Evolutionary conservation across 2,113 vertebrate genomes (phyloP).

Genomic region (Marcusenius ussheri): DNA sequence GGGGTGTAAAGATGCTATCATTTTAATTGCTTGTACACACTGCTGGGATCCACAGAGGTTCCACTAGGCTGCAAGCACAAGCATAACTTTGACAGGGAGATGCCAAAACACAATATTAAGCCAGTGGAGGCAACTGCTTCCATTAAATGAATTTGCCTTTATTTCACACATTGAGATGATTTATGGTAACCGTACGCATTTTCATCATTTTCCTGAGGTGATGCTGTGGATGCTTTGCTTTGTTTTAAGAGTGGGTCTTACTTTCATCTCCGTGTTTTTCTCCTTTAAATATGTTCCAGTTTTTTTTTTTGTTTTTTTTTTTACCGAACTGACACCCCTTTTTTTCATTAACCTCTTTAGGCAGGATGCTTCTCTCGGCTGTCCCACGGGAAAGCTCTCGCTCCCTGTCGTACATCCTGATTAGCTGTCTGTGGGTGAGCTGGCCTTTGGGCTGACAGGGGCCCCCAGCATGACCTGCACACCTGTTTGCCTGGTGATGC

Average conservation of each 20-base stretch:
- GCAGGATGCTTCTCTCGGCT: neutral
- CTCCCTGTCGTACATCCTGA: neutral
- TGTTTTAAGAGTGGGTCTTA: neutral
- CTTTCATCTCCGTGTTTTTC: neutral
- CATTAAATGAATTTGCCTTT: conserved; percentile 55
- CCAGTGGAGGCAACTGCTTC: conserved; percentile 49
- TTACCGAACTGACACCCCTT: neutral
- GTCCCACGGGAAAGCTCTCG: neutral
- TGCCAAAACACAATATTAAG: conserved; percentile 46
- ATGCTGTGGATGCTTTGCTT: neutral
- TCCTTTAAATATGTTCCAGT: neutral
- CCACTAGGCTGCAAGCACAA: conserved; percentile 60
- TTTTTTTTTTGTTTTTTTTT: neutral
- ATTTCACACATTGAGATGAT: conserved; percentile 34
- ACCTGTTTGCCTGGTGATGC: neutral
- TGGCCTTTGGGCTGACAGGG: neutral
- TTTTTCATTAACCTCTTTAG: neutral
- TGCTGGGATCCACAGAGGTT: conserved; percentile 63
- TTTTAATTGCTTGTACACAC: conserved; percentile 69
- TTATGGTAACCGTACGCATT: conserved; percentile 17
- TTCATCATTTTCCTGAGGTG: neutral
- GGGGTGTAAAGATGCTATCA: conserved; percentile 63
- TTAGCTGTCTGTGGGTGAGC: neutral
- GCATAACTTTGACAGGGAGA: conserved; percentile 56
- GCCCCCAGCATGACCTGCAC: neutral